phyloP scores from a whole-genome alignment of 1,140 invertebrate species.

The Papilio polytes region DNA sequence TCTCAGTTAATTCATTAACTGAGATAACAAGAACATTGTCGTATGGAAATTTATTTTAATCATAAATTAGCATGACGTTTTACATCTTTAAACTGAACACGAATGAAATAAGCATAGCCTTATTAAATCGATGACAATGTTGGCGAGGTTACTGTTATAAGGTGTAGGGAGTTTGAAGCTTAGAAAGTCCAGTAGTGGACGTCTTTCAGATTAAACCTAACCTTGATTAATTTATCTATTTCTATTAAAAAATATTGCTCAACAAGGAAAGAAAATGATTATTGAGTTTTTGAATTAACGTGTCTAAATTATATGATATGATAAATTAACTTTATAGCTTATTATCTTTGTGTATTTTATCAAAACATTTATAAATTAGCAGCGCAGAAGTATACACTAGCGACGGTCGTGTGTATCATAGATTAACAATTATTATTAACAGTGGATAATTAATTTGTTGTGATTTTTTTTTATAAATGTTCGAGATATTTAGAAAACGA shows the following conservation, averaged over 20 bases:
- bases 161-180: background rate
- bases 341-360: conserved; percentile 23
- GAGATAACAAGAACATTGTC: too few species aligned
- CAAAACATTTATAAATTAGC: conserved; percentile 22
- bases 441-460: background rate
- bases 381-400: background rate
- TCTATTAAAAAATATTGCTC: background rate
- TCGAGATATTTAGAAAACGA: background rate
- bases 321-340: conserved; percentile 7
- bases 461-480: background rate
- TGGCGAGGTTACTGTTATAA: background rate
- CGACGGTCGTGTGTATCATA: background rate
- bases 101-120: background rate
- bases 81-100: background rate
- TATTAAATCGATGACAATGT: conserved; percentile 12
- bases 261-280: background rate
- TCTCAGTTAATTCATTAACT: too few species aligned
- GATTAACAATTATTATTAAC: background rate
- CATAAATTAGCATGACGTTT: too few species aligned
- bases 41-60: too few species aligned
- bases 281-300: background rate
- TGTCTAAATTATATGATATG: background rate
- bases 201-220: background rate
- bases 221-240: background rate
- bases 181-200: background rate